Evolutionary conservation across 1,140 invertebrate species (phyloP), one percentile per base, ranked within the genome.

Genomic region (Drosophila saltans): DNA sequence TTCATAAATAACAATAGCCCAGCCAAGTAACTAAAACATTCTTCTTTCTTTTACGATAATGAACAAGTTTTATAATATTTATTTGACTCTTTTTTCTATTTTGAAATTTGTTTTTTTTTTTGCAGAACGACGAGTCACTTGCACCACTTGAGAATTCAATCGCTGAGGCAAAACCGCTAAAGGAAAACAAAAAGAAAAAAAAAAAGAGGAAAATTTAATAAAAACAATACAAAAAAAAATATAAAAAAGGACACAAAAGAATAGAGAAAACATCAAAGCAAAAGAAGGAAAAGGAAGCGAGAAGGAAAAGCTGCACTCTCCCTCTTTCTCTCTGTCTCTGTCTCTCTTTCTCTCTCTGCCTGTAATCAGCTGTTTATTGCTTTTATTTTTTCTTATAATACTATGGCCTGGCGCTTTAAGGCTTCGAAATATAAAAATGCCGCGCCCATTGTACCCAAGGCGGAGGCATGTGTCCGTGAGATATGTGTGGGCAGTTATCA

Each of bases 381-480:
- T n/a, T 48, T 30, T 36, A 33, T 40, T 11, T 40, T 40, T 24
- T 16, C 30, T 11, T 33, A 9, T 30, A 4, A 65, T 41, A 86
- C 6, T 65, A 97, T 97, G 97, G 97, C 97, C 93, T 98, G 97
- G 97, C 94, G 97, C 93, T 98, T 98, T 93, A 98, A 98, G 94
- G 97, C 97, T 91, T 98, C 97, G 64, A 98, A 99, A 92, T 99
- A 98, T 93, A 98, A 98, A 95, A 98, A 99, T 96, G 97, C 97
- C 69, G 96, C 97, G 74, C 97, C 97, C 28, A 97, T 98, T 91
- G 96, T 98, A 76, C 97, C 97, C 8, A 98, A 98, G 92, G 96
- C 96, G 70, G 97, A 98, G 93, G 96, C 96, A 69, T 97, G 97
- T 93, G 96, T 99, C 75, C 94, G 96, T 74, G 97, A 98, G 91